Evolutionary conservation across 2,797 vertebrate genomes (phyloP), one percentile per base, ranked within the genome.

Genomic region (Morelia viridis): DNA sequence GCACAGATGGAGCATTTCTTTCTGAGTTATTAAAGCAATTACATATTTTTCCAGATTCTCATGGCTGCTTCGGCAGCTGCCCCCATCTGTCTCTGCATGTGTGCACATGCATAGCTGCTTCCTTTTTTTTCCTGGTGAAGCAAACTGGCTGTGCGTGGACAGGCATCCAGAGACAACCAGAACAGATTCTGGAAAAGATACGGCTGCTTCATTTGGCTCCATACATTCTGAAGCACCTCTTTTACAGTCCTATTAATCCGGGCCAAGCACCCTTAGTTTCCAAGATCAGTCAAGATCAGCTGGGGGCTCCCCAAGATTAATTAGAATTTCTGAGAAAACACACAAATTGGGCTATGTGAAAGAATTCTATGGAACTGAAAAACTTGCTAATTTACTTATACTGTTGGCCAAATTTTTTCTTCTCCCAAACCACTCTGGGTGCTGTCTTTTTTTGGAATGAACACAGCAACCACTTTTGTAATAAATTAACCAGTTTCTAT

Each of bases 401-500:
- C 12, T 60, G 64, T 10, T 89, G 62, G 46, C 61, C 17, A 83
- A 89, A 11, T 58, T 24, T 11, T 35, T 71, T 31, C 0, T 17
- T 50, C n/a, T 26, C 26, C 88, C 60, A 13, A 89, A 88, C 68
- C 26, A 46, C 24, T 50, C 46, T 57, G 41, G n/a, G 56, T 64
- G 26, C 26, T 28, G 87, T 60, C 61, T 83, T 62, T 87, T 41
- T 92, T 64, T 65, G 15, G 13, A 88, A 83, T n/a, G 26, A 90
- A 64, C 31, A 90, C 60, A 53, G 62, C 53, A 90, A 56, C 57
- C n/a, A 80, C 10, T 83, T 13, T 87, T 57, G 88, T 83, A 92
- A 60, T 46, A 89, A 89, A 41, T 57, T 41, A 92, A 91, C 50
- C 80, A 92, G 90, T 86, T 57, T 93, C 0, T 1, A 9, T 92